Percentiles rank a stretch among this genome's conserved stretches.
Evolutionary conservation across 1,140 invertebrate species (phyloP).

Genomic region (Steinernema feltiae): DNA sequence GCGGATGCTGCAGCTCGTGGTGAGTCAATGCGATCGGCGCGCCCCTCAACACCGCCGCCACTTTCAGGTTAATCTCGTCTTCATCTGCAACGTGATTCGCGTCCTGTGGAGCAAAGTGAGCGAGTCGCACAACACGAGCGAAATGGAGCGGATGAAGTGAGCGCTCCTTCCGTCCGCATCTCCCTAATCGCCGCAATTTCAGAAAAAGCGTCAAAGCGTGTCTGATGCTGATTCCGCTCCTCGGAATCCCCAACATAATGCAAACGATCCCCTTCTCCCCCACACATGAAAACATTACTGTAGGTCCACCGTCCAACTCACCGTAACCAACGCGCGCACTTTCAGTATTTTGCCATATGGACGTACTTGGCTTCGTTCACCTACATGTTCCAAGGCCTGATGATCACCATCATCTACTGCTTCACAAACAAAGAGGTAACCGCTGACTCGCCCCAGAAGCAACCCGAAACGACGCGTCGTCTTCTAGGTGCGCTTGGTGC

Average conservation of each 20-base stretch:
- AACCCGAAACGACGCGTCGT: neutral
- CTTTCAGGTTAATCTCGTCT: constrained; percentile 51
- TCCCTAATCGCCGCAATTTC: constrained; percentile 22
- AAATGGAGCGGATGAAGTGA: constrained; percentile 55
- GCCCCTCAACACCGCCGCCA: neutral
- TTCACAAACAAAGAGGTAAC: constrained; percentile 57
- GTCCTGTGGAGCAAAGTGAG: constrained; percentile 55
- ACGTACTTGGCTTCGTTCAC: constrained; percentile 57
- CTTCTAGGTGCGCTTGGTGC: constrained; percentile 44
- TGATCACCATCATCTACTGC: constrained; percentile 58
- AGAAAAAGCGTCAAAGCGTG: constrained; percentile 58
- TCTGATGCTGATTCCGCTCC: constrained; percentile 55
- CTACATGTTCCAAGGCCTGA: constrained; percentile 58
- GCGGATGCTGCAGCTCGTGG: constrained; percentile 51
- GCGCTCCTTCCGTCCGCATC: constrained; percentile 20
- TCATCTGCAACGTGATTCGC: constrained; percentile 54
- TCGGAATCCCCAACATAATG: constrained; percentile 58
- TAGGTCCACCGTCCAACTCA: constrained; percentile 17
- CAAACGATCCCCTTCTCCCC: constrained; percentile 57
- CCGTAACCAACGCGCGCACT: neutral
- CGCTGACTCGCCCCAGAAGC: neutral
- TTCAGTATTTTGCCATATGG: constrained; percentile 57
- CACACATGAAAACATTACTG: constrained; percentile 57
- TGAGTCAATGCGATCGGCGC: constrained; percentile 18
- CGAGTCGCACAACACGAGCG: constrained; percentile 48